Conservation (phyloP, 2,797 vertebrate species). For the Podarcis lilfordi region DNA sequence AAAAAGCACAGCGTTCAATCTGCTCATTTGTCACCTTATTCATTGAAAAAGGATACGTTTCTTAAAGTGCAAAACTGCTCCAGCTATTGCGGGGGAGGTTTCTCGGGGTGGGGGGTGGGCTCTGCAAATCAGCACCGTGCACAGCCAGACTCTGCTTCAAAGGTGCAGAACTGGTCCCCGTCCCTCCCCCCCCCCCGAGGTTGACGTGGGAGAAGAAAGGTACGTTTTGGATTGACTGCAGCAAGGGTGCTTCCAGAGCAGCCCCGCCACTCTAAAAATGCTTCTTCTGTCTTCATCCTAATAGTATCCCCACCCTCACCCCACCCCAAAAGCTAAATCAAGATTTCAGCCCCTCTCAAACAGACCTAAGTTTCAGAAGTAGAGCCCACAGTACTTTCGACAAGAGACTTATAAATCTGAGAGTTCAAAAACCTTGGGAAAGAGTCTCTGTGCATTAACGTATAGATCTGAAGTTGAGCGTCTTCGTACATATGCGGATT, state of each 20-base stretch:
- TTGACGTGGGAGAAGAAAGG: constrained; percentile 13
- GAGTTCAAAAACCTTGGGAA: constrained; percentile 99
- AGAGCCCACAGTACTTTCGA: constrained; percentile 91
- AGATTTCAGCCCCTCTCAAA: constrained; percentile 69
- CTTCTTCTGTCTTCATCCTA: constrained; percentile 47
- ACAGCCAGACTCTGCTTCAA: constrained; percentile 1
- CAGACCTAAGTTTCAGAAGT: constrained; percentile 91
- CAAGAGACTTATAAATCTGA: constrained; percentile 94
- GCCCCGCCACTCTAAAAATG: constrained; percentile 5
- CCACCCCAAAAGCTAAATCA: constrained; percentile 72
- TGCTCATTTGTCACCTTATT: not conserved
- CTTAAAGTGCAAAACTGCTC: constrained; percentile 34
- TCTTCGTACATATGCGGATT: constrained; percentile 96
- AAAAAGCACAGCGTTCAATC: not conserved
- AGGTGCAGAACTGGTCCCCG: not conserved
- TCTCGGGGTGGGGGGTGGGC: not conserved
- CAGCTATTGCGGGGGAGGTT: constrained; percentile 13
- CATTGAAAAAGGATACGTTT: constrained; percentile 17
- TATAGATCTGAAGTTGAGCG: constrained; percentile 98
- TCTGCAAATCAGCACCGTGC: constrained; percentile 32
- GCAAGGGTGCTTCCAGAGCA: constrained; percentile 19
- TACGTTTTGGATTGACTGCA: constrained; percentile 38
- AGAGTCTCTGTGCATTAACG: constrained; percentile 99
- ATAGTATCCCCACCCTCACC: constrained; percentile 67
- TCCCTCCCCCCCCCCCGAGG: not conserved